These are phyloP conservation scores for Adelges cooleyi DNA, from an alignment of 1,140 invertebrate genomes.

Conservation along the genomic window DNA sequence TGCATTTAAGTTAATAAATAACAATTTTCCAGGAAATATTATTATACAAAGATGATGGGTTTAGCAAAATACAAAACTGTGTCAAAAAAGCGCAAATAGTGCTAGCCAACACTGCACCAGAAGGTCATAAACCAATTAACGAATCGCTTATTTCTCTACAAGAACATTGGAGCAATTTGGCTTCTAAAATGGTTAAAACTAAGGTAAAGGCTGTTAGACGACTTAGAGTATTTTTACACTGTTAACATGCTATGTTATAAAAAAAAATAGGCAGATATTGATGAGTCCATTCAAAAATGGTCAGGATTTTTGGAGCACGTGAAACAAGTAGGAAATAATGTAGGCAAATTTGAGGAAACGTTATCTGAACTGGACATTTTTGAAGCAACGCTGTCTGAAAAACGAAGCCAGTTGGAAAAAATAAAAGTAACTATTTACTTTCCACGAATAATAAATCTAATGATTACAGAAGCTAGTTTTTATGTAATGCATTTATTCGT, in stretches of 20 bases:
- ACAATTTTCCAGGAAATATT: slow-evolving; percentile 58
- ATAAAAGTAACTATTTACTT: slow-evolving; percentile 47
- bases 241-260: no score
- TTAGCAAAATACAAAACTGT: slow-evolving; percentile 69
- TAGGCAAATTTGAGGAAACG: slow-evolving; percentile 60
- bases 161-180: slow-evolving; percentile 77
- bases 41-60: slow-evolving; percentile 81
- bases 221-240: no score
- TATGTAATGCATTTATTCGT: not conserved
- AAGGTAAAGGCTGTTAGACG: slow-evolving; percentile 43
- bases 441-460: not conserved
- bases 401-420: slow-evolving; percentile 69
- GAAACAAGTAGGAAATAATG: slow-evolving; percentile 68
- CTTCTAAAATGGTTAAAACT: slow-evolving; percentile 77
- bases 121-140: slow-evolving; percentile 76
- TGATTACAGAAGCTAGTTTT: not conserved
- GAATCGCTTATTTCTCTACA: slow-evolving; percentile 69
- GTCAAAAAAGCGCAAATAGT: slow-evolving; percentile 82
- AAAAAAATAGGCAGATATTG: slow-evolving; percentile 53
- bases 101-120: slow-evolving; percentile 80
- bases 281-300: slow-evolving; percentile 82
- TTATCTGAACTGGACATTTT: slow-evolving; percentile 60
- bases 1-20: no score
- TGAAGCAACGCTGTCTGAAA: slow-evolving; percentile 71
- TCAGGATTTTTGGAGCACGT: slow-evolving; percentile 77